Evolutionary conservation across 2,113 vertebrate genomes (phyloP), one percentile per base, ranked within the genome.

Genomic region (Notothenia coriiceps): DNA sequence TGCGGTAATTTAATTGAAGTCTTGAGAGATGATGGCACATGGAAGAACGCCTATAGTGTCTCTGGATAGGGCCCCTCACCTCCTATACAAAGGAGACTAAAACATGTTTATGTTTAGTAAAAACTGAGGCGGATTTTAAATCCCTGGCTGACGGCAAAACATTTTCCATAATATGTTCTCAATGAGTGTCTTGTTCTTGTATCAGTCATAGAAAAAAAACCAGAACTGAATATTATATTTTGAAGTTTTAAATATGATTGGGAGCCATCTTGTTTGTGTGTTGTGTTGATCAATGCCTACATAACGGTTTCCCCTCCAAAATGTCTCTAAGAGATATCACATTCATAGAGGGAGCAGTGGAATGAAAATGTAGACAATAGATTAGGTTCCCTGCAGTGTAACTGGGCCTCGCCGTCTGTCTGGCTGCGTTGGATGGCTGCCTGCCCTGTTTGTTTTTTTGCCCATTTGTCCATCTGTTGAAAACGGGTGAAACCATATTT

Each of bases 1-100:
- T 49, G 73, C 83, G 78, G 80, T 85, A 72, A 86, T 87, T 84
- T 44, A 85, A 88, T 82, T 70, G 25, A 79, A 47, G 44, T 55
- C n/a, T 70, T 75, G 50, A 62, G 35, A 49, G 62, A 73, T 63
- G 14, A 73, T 67, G 77, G 87, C 73, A 77, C 80, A 69, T 50
- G 50, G 17, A 77, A 22, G 10, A 63, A 49, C 14, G 17, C 46
- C 6, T 62, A 11, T 13, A 63, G 52, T 15, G 43, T 44, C 67
- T 33, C 40, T 62, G 44, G 14, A 47, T 69, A 33, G 51, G 22
- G 13, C 33, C 35, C 22, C 6, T 12, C 25, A 74, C 44, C 70
- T 43, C n/a, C 47, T 33, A 29, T 50, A 10, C 17, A 40, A 29
- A 35, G 61, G 57, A 83, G 66, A 59, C 46, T 14, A 40, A 61